These are phyloP conservation scores for Phyllostomus discolor DNA, from an alignment of 2,113 vertebrate species.

Conservation along the genomic window DNA sequence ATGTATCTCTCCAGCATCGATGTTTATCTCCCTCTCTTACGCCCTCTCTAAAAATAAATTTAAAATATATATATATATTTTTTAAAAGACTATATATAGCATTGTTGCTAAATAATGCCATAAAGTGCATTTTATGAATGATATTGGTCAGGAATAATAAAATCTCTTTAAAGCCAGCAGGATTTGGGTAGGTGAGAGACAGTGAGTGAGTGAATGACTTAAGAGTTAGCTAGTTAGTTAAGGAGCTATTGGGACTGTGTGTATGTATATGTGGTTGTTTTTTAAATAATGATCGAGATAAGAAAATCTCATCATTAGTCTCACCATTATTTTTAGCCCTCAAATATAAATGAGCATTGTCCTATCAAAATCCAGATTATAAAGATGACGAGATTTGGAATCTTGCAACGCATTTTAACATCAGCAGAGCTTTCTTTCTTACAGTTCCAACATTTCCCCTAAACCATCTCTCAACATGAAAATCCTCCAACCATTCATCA, in stretches of 20 bases:
- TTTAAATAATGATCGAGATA: constrained; percentile 1
- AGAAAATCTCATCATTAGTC: background rate
- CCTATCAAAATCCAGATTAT: background rate
- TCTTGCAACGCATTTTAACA: background rate
- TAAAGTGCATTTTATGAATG: background rate
- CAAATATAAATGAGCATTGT: background rate
- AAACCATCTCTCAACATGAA: background rate
- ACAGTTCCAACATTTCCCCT: background rate
- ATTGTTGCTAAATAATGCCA: constrained; percentile 7
- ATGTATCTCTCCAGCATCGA: too few species aligned
- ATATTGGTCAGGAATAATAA: background rate
- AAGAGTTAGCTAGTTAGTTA: background rate
- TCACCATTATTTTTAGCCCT: background rate
- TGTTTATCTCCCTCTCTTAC: too few species aligned
- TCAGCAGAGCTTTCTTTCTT: background rate
- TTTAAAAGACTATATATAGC: background rate
- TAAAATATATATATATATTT: too few species aligned
- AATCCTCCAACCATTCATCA: background rate
- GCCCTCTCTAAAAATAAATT: too few species aligned
- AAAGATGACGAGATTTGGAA: background rate
- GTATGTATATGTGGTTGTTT: background rate
- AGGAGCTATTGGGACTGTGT: background rate
- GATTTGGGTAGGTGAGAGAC: background rate
- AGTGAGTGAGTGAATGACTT: background rate
- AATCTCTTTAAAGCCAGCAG: background rate